These are phyloP conservation scores for Trachelus stipa DNA, from an alignment of 2,888 invertebrate species.

Conservation along the genomic window DNA sequence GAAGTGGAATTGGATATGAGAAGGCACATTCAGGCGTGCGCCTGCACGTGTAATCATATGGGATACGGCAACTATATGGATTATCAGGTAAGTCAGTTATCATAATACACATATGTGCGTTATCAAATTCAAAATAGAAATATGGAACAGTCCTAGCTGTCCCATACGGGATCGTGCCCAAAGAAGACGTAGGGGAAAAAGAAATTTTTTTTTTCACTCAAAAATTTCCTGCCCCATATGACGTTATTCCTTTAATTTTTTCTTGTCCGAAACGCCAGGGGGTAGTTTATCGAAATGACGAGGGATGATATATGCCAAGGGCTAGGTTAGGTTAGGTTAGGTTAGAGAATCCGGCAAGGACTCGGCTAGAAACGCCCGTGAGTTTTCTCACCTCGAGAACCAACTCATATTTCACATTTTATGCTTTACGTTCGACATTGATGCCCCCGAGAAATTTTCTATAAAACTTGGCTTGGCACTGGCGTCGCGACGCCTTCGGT, in stretches of 20 bases:
- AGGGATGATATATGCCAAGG: neutral
- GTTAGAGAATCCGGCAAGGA: neutral
- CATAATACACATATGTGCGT: too few relatives aligned
- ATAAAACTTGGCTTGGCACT: neutral
- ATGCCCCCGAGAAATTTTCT: constrained; percentile 11
- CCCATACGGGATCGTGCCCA: too few relatives aligned
- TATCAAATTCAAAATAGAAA: too few relatives aligned
- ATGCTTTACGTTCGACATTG: constrained; percentile 10
- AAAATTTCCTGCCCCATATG: neutral
- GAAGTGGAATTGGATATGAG: constrained; percentile 86
- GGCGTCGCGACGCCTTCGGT: too few relatives aligned
- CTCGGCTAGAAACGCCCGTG: neutral
- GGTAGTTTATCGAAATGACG: neutral
- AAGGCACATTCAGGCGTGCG: constrained; percentile 89
- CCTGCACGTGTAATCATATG: constrained; percentile 93
- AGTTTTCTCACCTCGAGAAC: neutral
- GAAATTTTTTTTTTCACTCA: neutral
- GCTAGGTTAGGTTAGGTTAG: neutral
- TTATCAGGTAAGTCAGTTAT: constrained; percentile 77
- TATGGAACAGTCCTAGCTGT: too few relatives aligned
- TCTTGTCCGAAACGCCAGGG: neutral
- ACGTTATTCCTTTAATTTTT: too few relatives aligned
- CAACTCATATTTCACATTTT: constrained; percentile 7
- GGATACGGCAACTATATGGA: constrained; percentile 93
- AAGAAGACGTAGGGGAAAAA: too few relatives aligned